Evolutionary conservation across 1,140 invertebrate genomes (phyloP), one percentile per base, ranked within the genome.

Genomic region (Euschistus heros): DNA sequence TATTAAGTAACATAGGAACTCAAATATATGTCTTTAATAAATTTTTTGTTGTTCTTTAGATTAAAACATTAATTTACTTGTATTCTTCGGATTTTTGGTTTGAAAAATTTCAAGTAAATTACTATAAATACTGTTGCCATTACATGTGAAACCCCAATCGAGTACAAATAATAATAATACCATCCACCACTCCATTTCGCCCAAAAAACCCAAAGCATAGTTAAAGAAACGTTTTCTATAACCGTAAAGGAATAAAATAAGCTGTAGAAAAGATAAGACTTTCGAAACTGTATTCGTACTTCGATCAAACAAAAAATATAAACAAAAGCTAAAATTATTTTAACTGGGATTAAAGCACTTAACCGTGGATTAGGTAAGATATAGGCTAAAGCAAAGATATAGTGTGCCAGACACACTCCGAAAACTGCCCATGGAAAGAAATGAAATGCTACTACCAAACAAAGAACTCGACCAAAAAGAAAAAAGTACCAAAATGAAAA

Each of bases 401-500:
- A 66, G 44, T 71, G 70, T 15, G 22, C 22, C 2, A n/a, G 14
- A 14, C 64, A 37, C n/a, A 69, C 47, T 2, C 17, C 59, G 0
- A 64, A 2, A 42, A 66, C 63, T 17, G 62, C 55, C 27, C 37
- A 44, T 1, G 64, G 61, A 54, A 63, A 67, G 27, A 67, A 68
- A 18, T 47, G 13, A 15, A 61, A 15, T 10, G 61, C 64, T 15
- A 67, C 30, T 15, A 60, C 69, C 14, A 70, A 15, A 50, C 50
- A 33, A 7, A 68, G 4, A 27, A 68, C 22, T 44, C 70, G 22
- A 22, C 52, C 68, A 27, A 63, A 33, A 15, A 69, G 24, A 17
- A 69, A 69, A 14, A 67, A 42, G 5, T 66, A 62, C 70, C 70
- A 71, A n/a, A 66, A 66, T 3, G 68, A 17, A 54, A 70, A 67